Evolutionary conservation across 2,888 invertebrate species (phyloP).

Genomic region (Synanthedon andrenaeformis): DNA sequence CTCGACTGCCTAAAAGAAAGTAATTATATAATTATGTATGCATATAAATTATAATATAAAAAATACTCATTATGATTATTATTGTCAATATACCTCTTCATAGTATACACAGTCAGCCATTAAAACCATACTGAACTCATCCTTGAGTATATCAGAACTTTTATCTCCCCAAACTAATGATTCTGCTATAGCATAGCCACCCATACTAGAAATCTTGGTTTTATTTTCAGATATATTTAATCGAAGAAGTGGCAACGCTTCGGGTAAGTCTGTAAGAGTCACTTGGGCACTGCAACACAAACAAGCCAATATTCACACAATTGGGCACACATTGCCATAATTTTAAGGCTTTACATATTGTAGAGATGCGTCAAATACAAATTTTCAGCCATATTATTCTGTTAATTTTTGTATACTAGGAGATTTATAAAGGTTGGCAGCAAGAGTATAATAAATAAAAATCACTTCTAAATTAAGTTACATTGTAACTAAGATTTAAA

Average conservation of each 20-base stretch:
- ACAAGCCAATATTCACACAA: too few species aligned
- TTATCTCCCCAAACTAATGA: slow-evolving; percentile 73
- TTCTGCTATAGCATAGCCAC: slow-evolving; percentile 65
- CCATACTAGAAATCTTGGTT: slow-evolving; percentile 56
- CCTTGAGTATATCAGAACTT: slow-evolving; percentile 46
- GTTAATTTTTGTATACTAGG: too few species aligned
- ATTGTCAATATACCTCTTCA: slow-evolving; percentile 53
- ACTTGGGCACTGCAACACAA: slow-evolving; percentile 71
- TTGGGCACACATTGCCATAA: too few species aligned
- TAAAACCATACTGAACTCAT: slow-evolving; percentile 64
- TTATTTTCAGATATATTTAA: slow-evolving; percentile 73
- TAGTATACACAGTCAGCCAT: slow-evolving; percentile 74
- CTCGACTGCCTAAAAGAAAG: slow-evolving; percentile 66
- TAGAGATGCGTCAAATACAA: too few species aligned
- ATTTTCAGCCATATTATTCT: too few species aligned
- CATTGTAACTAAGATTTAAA: too few species aligned
- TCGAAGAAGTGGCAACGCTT: slow-evolving; percentile 72
- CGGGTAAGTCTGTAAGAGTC: slow-evolving; percentile 75
- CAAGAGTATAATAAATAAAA: too few species aligned
- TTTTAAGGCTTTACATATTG: too few species aligned
- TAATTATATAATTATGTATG: neutral
- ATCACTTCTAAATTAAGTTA: too few species aligned
- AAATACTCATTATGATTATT: neutral
- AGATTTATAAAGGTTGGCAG: too few species aligned
- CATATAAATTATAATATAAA: neutral